Base-by-base conservation (phyloP, 2,113 vertebrate species). In the Coreoperca whiteheadi region DNA sequence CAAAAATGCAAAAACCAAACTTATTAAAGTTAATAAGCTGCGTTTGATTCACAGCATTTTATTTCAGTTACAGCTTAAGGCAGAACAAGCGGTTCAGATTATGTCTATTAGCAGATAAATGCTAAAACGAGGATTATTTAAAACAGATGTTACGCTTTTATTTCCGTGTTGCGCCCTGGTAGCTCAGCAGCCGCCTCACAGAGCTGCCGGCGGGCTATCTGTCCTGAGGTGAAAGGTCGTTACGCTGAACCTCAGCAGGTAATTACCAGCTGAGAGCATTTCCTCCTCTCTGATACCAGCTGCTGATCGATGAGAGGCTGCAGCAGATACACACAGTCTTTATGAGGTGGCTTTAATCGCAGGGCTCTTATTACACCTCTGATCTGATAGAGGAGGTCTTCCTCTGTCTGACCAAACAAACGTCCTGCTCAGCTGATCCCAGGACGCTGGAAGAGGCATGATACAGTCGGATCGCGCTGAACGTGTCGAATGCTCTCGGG, bases 341-440 rank as follows among this genome's bases (percentile, higher is more conserved):
- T 87, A 87, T 84, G 87, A 91, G 85, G 67, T 59, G 81, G 75
- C 76, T 65, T 74, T 81, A 89, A 91, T 92, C 82, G 83, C 84
- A 85, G 75, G 61, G 86, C 57, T 85, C 74, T 73, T 79, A 91
- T 90, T 91, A 91, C 53, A 41, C 66, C 79, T 70, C 23, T 88
- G 86, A 92, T 93, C 88, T 88, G 92, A 91, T 82, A 73, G 76
- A 89, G 18, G 46, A 83, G 76, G 39, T 32, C 69, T 74, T 53
- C 64, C 64, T 84, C 78, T 43, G 56, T 74, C 65, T 81, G 74
- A 84, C 78, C 74, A 81, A 84, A 82, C 78, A 4, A 4, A 12
- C 64, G 54, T 83, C 64, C 77, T 79, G 67, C 67, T 84, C 81
- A 25, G 56, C 72, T 65, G 34, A 57, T 66, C 30, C 60, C 68